These are phyloP conservation scores for Cheiracanthium punctorium DNA, from an alignment of 2,888 invertebrate genomes.

Conservation along the genomic window DNA sequence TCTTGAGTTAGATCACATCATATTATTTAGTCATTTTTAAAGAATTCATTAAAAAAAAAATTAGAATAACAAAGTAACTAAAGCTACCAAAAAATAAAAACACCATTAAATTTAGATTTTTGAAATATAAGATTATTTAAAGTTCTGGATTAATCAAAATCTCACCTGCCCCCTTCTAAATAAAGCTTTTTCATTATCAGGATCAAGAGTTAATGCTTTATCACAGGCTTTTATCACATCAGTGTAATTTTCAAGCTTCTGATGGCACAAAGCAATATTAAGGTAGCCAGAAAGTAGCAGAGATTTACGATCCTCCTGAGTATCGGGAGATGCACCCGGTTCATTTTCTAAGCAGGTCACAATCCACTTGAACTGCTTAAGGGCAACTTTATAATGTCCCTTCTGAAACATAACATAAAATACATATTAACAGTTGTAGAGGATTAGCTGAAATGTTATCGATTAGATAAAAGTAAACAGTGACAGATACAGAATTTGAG, in stretches of 20 bases:
- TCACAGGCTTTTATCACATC: constrained; percentile 86
- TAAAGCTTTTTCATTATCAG: constrained; percentile 90
- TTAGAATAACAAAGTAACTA: no score
- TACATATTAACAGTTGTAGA: no score
- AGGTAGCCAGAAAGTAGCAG: constrained; percentile 84
- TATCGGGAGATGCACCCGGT: constrained; percentile 76
- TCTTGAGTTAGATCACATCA: no score
- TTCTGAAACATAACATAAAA: no score
- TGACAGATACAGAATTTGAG: no score
- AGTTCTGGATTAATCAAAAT: no score
- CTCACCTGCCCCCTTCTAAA: constrained; percentile 88
- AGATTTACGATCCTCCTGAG: constrained; percentile 78
- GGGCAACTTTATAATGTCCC: constrained; percentile 85
- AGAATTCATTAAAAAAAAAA: no score
- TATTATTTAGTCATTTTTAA: no score
- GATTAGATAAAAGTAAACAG: no score
- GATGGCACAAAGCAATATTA: constrained; percentile 87
- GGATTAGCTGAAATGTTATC: no score
- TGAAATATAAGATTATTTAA: not conserved
- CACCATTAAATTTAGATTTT: no score
- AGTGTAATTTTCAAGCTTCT: constrained; percentile 83
- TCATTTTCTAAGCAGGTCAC: constrained; percentile 81
- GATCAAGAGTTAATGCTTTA: constrained; percentile 85
- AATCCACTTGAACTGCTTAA: constrained; percentile 90
- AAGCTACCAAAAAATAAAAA: no score